These are phyloP conservation scores for Labeo calbasu DNA, from an alignment of 2,797 vertebrate species.

Conservation along the genomic window DNA sequence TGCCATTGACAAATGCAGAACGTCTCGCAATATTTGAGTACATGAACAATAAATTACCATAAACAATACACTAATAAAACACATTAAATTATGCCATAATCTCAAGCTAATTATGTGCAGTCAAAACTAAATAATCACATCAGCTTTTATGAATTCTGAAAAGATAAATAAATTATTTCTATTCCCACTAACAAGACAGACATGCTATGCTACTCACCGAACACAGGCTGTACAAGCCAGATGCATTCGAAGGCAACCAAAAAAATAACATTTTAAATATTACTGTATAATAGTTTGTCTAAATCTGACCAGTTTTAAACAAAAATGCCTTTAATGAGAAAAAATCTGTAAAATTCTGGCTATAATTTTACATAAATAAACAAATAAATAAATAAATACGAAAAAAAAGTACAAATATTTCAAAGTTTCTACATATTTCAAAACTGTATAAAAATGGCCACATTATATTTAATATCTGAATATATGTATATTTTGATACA, in stretches of 20 bases:
- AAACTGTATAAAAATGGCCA: background rate
- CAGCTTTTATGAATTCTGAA: conserved; percentile 45
- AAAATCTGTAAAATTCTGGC: too few species aligned
- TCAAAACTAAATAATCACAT: conserved; percentile 69
- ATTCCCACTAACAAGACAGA: background rate
- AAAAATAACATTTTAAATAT: background rate
- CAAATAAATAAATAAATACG: background rate
- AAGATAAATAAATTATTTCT: conserved; percentile 11
- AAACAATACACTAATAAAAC: conserved; percentile 75
- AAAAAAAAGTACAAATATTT: background rate
- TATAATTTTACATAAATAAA: background rate
- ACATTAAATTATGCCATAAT: conserved; percentile 69
- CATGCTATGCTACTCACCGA: background rate
- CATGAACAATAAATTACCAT: conserved; percentile 83
- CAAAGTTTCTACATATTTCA: background rate
- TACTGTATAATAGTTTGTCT: background rate
- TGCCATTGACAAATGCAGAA: conserved; percentile 73
- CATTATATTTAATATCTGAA: background rate
- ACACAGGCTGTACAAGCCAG: background rate
- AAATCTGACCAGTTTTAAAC: background rate
- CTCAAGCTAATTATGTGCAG: conserved; percentile 75
- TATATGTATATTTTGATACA: background rate
- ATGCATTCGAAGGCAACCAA: background rate
- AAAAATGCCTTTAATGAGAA: too few species aligned
- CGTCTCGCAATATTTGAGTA: conserved; percentile 80